phyloP scores from a whole-genome alignment of 2,888 invertebrate species.

The Eutolmus rufibarbis region DNA sequence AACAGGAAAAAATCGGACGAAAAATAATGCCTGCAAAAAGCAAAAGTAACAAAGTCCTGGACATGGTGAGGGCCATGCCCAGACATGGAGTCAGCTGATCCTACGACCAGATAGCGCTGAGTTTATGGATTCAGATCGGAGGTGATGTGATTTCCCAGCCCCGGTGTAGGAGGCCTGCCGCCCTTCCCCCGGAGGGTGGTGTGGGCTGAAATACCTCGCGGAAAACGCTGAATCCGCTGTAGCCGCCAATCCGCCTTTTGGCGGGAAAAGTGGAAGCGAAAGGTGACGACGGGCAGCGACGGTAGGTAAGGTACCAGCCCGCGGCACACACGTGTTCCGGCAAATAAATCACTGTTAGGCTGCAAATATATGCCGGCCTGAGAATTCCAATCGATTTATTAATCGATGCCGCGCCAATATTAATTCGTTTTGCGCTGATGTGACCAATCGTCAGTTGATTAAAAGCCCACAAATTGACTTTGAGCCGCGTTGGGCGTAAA shows the following conservation, averaged over 20 bases:
- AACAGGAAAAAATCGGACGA: neutral
- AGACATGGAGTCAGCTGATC: conserved; percentile 48
- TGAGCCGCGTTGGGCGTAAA: neutral
- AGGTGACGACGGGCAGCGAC: conserved; percentile 1
- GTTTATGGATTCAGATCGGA: conserved; percentile 45
- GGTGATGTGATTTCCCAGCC: conserved; percentile 7
- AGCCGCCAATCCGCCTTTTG: neutral
- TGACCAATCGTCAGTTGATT: conserved; percentile 39
- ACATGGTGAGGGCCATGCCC: conserved; percentile 7
- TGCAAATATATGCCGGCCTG: neutral
- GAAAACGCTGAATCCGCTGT: neutral
- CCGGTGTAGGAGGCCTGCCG: neutral
- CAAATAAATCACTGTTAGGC: neutral
- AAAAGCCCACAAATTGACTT: conserved; percentile 28
- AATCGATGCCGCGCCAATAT: neutral
- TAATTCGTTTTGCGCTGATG: conserved; percentile 31
- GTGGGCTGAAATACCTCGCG: neutral
- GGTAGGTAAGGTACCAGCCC: neutral
- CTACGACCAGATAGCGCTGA: conserved; percentile 44
- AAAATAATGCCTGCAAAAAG: neutral
- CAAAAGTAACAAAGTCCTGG: neutral
- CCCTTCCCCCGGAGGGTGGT: neutral
- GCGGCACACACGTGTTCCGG: conserved; percentile 2
- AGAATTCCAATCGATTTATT: conserved; percentile 4
- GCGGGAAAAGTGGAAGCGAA: neutral